These are phyloP conservation scores for Lasius platythorax DNA, from an alignment of 2,888 invertebrate genomes.

Conservation along the genomic window DNA sequence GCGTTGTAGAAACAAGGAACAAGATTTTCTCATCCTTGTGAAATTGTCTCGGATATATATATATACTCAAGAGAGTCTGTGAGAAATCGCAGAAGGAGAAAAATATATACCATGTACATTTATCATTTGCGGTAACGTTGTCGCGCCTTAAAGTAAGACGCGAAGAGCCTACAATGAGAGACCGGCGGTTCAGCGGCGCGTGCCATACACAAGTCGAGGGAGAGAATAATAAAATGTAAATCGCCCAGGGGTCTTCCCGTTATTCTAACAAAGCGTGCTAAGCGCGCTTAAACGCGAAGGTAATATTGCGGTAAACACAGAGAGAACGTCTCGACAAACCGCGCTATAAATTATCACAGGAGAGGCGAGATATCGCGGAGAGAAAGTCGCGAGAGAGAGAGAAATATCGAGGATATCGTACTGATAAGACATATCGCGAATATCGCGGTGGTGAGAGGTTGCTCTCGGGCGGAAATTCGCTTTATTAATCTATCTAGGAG, in stretches of 20 bases:
- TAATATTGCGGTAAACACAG: background rate
- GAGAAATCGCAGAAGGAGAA: background rate
- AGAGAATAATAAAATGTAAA: conserved; percentile 6
- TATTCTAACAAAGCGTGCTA: background rate
- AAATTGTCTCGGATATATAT: background rate
- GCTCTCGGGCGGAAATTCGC: background rate
- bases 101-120: background rate
- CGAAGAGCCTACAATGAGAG: background rate
- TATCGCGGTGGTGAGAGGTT: background rate
- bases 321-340: background rate
- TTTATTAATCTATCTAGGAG: background rate
- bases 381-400: conserved; percentile 17
- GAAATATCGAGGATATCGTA: conserved; percentile 27
- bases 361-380: background rate
- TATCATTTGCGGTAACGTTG: background rate
- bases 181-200: conserved; percentile 18
- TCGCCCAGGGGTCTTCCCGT: conserved; percentile 2
- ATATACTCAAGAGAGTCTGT: no score
- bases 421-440: background rate
- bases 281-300: background rate
- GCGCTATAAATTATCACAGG: conserved; percentile 22
- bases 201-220: background rate
- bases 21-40: background rate
- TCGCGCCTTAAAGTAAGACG: background rate
- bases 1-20: background rate